Conservation (phyloP, 2,888 invertebrate genomes). For the Aelia acuminata region DNA sequence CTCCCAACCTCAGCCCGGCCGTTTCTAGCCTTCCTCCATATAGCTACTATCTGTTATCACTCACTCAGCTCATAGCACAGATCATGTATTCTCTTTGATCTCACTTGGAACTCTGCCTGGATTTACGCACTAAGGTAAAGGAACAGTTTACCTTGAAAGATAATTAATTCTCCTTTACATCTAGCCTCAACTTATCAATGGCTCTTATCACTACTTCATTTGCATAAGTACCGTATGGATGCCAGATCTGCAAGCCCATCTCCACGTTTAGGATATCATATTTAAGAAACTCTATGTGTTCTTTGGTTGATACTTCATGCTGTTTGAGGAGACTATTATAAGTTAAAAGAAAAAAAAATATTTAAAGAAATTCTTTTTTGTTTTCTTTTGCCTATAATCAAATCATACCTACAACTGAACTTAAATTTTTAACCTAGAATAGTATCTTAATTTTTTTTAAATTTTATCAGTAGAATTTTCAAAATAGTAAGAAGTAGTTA, state of each 20-base stretch:
- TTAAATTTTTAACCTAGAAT: no score
- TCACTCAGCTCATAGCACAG: neutral
- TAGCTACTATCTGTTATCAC: constrained; percentile 42
- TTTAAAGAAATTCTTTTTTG: no score
- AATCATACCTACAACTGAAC: no score
- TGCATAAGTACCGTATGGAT: constrained; percentile 9
- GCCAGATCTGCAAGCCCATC: neutral
- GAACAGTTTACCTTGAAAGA: constrained; percentile 26
- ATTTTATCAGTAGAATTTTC: no score
- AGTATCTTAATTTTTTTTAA: no score
- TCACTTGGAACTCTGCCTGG: constrained; percentile 8
- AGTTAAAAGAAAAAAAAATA: no score
- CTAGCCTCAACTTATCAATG: neutral
- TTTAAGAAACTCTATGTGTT: neutral
- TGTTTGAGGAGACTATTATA: neutral
- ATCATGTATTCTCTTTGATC: constrained; percentile 22
- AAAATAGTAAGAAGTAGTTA: no score
- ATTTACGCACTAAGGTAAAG: constrained; percentile 30
- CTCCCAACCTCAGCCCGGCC: neutral
- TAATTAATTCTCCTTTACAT: neutral
- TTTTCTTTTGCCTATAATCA: no score
- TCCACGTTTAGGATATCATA: neutral
- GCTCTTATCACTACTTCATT: constrained; percentile 7
- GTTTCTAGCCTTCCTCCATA: no score
- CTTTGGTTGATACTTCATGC: neutral